Conservation (phyloP, 2,888 invertebrate genomes). For the Chydorus sphaericus region DNA sequence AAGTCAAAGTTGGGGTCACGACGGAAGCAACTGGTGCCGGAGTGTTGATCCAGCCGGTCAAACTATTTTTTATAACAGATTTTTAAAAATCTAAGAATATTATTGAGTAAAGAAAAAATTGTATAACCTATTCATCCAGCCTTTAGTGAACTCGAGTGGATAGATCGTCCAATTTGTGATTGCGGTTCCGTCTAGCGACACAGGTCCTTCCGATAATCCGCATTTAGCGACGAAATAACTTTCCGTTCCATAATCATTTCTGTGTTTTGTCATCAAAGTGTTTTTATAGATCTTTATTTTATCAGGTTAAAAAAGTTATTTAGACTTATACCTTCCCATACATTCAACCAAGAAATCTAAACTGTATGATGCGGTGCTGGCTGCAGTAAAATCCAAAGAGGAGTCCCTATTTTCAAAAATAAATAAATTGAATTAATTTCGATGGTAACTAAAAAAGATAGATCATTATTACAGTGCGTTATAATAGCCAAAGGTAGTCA, state of each 20-base stretch:
- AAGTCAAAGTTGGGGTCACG: not conserved
- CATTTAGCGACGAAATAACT: conserved; percentile 11
- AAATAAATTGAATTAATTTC: not conserved
- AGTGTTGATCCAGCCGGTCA: conserved; percentile 10
- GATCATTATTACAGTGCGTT: conserved; percentile 4
- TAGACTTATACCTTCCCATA: not conserved
- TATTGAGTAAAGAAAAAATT: not conserved
- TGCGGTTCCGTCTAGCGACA: conserved; percentile 5
- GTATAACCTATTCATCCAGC: conserved; percentile 11
- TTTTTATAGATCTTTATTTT: not conserved
- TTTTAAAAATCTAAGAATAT: not conserved
- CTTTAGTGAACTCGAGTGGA: conserved; percentile 8
- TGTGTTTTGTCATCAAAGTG: not conserved
- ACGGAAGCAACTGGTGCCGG: not conserved
- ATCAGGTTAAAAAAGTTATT: not conserved
- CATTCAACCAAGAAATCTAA: not conserved
- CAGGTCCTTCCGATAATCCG: conserved; percentile 12
- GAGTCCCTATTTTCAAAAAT: conserved; percentile 3
- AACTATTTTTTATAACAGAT: conserved; percentile 16
- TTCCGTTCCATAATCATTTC: conserved; percentile 10
- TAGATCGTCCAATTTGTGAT: not conserved
- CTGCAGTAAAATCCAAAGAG: conserved; percentile 15
- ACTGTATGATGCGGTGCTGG: not conserved
- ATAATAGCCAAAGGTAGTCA: conserved; percentile 32
- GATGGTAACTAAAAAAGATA: not conserved